Base-by-base conservation (phyloP, 2,888 invertebrate species). In the Abrostola tripartita region DNA sequence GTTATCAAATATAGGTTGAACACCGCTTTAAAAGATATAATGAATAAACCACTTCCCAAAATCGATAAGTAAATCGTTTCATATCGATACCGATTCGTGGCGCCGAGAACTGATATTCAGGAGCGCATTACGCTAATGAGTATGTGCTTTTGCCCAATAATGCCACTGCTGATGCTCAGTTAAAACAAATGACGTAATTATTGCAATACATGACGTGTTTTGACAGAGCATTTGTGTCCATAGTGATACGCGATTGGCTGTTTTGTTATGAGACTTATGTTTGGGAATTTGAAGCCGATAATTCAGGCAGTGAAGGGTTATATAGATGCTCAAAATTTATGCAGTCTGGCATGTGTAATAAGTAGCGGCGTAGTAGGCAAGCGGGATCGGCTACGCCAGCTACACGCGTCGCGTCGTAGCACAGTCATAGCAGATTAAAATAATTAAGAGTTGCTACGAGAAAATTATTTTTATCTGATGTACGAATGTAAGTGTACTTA, bases 71-170 rank as follows among this genome's bases (percentile, higher is more conserved):
- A 76, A 71, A 72, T 72, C 73, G 68, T 64, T 71, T 68, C 71
- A 69, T 78, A 74, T 70, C 69, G 61, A 59, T 68, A 65, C 53
- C 55, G 65, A 64, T 67, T 74, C 57, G 59, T 59, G 37, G 47
- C 61, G 52, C 47, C 65, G 65, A 69, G 66, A 75, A 63, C 76
- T 71, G 76, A 72, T 72, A 72, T 81, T 74, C 58, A 70, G 67
- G 42, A 56, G 65, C 70, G 59, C 62, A 82, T 81, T 79, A 81
- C 79, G 81, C 66, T 72, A 81, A 82, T 81, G 72, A 70, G 37
- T 59, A 54, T 81, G 63, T 74, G 71, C 78, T 74, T 73, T 74
- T 71, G 56, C 62, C 57, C 67, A 78, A 69, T 76, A 72, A 70
- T 54, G 66, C 58, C 51, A 54, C 59, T 61, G 64, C 70, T 77